Conservation (phyloP, 2,797 vertebrate species). For the Australoheros facetus region DNA sequence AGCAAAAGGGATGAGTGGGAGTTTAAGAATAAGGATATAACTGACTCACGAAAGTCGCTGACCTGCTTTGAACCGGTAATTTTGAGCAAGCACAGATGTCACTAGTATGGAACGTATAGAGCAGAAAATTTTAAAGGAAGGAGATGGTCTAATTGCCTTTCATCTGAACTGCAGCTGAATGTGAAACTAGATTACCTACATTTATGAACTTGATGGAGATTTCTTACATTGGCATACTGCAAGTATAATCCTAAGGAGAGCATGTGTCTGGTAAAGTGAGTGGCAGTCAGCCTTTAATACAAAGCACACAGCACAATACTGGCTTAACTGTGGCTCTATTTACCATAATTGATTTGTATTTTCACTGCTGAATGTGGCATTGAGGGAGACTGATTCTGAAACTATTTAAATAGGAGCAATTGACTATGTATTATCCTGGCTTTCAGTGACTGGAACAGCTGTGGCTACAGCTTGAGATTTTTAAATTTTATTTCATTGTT, state of each 20-base stretch:
- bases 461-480: conserved; percentile 46
- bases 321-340: conserved; percentile 43
- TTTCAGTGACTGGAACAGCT: conserved; percentile 51
- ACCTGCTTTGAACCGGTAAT: conserved; percentile 19
- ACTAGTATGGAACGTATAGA: conserved; percentile 27
- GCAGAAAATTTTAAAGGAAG: conserved; percentile 26
- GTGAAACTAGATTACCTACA: conserved; percentile 34
- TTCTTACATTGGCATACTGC: conserved; percentile 6
- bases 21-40: conserved; percentile 10
- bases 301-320: conserved; percentile 35
- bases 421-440: conserved; percentile 47
- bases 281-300: conserved; percentile 38
- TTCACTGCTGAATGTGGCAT: conserved; percentile 46
- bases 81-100: conserved; percentile 23
- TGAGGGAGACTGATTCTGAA: conserved; percentile 58
- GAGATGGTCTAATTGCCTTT: conserved; percentile 1
- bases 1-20: neutral
- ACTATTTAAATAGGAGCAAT: conserved; percentile 60
- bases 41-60: conserved; percentile 12
- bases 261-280: conserved; percentile 24
- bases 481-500: conserved; percentile 53
- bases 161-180: conserved; percentile 14
- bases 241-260: conserved; percentile 25
- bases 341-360: conserved; percentile 63
- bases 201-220: conserved; percentile 13